Percentiles rank a stretch among this genome's conserved stretches.
Evolutionary conservation across 2,113 vertebrate species (phyloP).

Genomic region (Ovis canadensis): DNA sequence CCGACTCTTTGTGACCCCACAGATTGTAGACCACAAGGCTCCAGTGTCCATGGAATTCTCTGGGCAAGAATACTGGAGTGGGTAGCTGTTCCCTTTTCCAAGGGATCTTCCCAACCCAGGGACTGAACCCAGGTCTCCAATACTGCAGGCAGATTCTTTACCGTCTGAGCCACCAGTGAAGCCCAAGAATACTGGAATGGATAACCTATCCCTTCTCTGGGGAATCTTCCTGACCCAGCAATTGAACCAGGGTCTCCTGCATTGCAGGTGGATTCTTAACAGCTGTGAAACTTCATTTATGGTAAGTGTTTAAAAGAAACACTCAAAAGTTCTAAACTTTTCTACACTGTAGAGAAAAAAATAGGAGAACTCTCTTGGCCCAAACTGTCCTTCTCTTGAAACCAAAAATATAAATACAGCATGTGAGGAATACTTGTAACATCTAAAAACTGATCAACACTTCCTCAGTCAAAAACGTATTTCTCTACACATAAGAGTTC

Average conservation of each 20-base stretch:
- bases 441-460: neutral
- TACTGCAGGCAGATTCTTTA: neutral
- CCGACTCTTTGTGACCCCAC: neutral
- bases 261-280: neutral
- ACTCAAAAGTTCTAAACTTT: neutral
- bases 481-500: neutral
- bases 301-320: neutral
- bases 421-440: neutral
- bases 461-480: neutral
- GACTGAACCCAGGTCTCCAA: neutral
- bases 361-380: neutral
- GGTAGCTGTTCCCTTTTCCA: neutral
- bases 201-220: neutral
- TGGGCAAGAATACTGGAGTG: neutral
- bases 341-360: neutral
- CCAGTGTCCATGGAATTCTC: neutral
- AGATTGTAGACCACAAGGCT: neutral
- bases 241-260: neutral
- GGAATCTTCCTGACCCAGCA: neutral
- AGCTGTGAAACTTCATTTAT: neutral
- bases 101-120: neutral
- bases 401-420: slow-evolving; percentile 6
- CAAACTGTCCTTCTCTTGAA: neutral
- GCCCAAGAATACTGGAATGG: neutral
- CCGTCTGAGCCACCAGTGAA: neutral